phyloP scores from a whole-genome alignment of 2,888 invertebrate genomes.

The Caenorhabditis sp. region DNA sequence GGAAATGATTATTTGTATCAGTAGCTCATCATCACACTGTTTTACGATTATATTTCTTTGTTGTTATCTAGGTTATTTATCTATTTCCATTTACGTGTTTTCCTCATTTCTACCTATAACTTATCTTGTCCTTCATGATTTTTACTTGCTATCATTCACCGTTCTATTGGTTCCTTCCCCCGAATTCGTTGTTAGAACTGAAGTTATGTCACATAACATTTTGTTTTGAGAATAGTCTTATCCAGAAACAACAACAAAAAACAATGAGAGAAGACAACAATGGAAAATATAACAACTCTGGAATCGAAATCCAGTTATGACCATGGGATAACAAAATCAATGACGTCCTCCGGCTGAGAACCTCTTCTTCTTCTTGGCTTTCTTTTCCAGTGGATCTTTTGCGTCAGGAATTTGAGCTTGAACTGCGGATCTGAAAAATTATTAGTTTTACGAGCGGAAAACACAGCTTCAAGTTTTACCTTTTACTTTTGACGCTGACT shows the following conservation, averaged over 20 bases:
- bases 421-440: constrained; percentile 49
- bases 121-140: background rate
- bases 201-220: background rate
- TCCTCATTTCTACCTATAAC: background rate
- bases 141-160: constrained; percentile 7
- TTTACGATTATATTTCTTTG: constrained; percentile 5
- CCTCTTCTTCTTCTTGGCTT: constrained; percentile 48
- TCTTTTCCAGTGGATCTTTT: constrained; percentile 46
- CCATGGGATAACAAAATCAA: constrained; percentile 6
- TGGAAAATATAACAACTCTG: background rate
- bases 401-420: constrained; percentile 58
- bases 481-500: constrained; percentile 73
- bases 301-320: background rate
- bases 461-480: constrained; percentile 32
- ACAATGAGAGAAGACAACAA: constrained; percentile 2
- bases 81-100: background rate
- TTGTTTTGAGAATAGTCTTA: background rate
- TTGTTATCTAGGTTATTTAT: constrained; percentile 22
- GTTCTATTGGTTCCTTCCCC: no score
- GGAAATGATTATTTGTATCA: constrained; percentile 49
- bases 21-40: background rate
- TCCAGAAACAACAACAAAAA: constrained; percentile 4
- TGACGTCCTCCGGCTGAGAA: constrained; percentile 50
- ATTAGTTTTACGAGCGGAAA: background rate
- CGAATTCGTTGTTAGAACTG: background rate